A percentile compares a stretch with the other conserved stretches of the same genome.
These are phyloP conservation scores for Catostylus mosaicus DNA, from an alignment of 30 jellyfish, hydroid and myxozoan genomes.

Conservation along the genomic window DNA sequence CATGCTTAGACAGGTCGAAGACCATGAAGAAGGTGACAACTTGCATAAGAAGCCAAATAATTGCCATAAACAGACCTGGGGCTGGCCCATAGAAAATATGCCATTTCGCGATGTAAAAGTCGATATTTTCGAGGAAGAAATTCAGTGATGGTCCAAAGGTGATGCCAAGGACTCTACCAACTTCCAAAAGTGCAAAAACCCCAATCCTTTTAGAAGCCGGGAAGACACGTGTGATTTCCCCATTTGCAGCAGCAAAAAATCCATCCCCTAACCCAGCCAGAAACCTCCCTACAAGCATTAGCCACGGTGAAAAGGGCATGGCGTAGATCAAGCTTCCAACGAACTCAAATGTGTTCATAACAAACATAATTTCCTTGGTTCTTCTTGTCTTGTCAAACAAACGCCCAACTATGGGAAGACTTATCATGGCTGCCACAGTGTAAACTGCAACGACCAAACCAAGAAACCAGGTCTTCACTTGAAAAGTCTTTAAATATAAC, in stretches of 20 bases:
- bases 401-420: constrained; percentile 93
- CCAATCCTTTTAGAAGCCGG: constrained; percentile 89
- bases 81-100: constrained; percentile 85
- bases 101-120: constrained; percentile 85
- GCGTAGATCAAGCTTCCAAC: constrained; percentile 92
- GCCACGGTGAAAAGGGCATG: constrained; percentile 83
- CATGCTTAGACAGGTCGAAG: constrained; percentile 58
- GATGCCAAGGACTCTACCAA: constrained; percentile 94
- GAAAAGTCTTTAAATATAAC: constrained; percentile 79
- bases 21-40: constrained; percentile 77
- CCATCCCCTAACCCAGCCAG: constrained; percentile 98
- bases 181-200: constrained; percentile 87
- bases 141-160: constrained; percentile 94
- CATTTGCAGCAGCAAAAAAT: constrained; percentile 94
- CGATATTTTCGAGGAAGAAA: constrained; percentile 79
- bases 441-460: constrained; percentile 89
- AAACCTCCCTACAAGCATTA: constrained; percentile 77
- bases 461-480: constrained; percentile 92
- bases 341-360: constrained; percentile 84
- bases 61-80: constrained; percentile 94
- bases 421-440: constrained; percentile 89
- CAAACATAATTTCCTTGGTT: constrained; percentile 75
- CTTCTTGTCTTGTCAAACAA: constrained; percentile 85
- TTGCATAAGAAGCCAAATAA: constrained; percentile 87
- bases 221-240: constrained; percentile 84